These are phyloP conservation scores for Dendrolimus pini DNA, from an alignment of 2,888 invertebrate genomes.

Conservation along the genomic window DNA sequence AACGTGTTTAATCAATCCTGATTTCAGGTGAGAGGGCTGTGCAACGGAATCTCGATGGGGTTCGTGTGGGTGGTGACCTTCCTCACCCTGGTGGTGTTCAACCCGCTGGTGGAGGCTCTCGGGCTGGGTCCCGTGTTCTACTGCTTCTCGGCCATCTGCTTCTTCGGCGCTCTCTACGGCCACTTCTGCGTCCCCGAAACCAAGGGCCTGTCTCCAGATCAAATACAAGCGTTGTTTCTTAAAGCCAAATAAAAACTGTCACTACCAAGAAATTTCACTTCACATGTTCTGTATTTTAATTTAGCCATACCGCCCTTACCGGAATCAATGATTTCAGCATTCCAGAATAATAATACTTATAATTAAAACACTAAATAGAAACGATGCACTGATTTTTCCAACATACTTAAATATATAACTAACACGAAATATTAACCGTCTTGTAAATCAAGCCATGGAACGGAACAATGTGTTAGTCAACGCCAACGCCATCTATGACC, in stretches of 20 bases:
- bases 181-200: slow-evolving; percentile 56
- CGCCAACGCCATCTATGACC: too few species aligned
- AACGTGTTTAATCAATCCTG: too few species aligned
- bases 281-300: not conserved
- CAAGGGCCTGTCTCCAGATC: slow-evolving; percentile 47
- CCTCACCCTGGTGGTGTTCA: slow-evolving; percentile 45
- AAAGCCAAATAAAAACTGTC: slow-evolving; percentile 9
- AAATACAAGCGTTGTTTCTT: slow-evolving; percentile 39
- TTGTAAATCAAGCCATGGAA: too few species aligned
- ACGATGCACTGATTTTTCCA: too few species aligned
- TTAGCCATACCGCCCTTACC: not conserved
- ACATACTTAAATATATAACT: too few species aligned
- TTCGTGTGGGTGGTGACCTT: slow-evolving; percentile 46
- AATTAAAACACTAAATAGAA: too few species aligned
- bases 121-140: slow-evolving; percentile 54
- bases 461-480: too few species aligned
- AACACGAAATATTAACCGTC: too few species aligned
- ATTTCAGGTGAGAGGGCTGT: slow-evolving; percentile 40
- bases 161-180: slow-evolving; percentile 38
- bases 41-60: slow-evolving; percentile 36
- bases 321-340: too few species aligned
- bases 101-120: slow-evolving; percentile 35
- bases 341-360: too few species aligned
- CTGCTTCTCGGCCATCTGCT: slow-evolving; percentile 44
- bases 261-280: not conserved